Evolutionary conservation across 2,797 vertebrate genomes (phyloP).

Genomic region (Sebastiscus albofasciatus): DNA sequence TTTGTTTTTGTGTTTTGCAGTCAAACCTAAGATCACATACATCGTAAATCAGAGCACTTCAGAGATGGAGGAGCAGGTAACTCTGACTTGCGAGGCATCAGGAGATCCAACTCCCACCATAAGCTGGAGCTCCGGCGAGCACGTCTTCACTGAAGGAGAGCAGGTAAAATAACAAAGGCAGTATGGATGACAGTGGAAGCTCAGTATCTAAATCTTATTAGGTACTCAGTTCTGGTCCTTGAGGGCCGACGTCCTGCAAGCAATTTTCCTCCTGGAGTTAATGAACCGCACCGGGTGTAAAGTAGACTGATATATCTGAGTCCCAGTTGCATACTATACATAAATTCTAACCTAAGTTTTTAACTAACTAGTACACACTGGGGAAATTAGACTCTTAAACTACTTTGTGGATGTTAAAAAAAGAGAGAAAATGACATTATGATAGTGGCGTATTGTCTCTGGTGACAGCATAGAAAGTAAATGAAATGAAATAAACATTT

Average conservation of each 20-base stretch:
- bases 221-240: background rate
- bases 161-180: constrained; percentile 84
- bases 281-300: constrained; percentile 24
- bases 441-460: background rate
- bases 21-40: constrained; percentile 97
- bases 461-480: background rate
- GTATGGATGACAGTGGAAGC: background rate
- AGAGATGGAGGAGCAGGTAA: constrained; percentile 95
- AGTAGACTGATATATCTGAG: background rate
- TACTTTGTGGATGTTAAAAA: background rate
- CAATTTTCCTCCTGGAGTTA: constrained; percentile 22
- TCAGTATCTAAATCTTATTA: constrained; percentile 8
- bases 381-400: background rate
- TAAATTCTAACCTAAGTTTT: background rate
- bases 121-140: constrained; percentile 90
- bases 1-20: constrained; percentile 75
- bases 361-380: background rate
- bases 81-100: constrained; percentile 94
- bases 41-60: constrained; percentile 93
- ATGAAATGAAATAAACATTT: background rate
- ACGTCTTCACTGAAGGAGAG: constrained; percentile 93
- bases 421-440: background rate
- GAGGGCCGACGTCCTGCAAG: constrained; percentile 9
- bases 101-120: constrained; percentile 97
- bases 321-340: constrained; percentile 7